Conservation (phyloP, 2,797 vertebrate genomes). For the Siniperca undulata region DNA sequence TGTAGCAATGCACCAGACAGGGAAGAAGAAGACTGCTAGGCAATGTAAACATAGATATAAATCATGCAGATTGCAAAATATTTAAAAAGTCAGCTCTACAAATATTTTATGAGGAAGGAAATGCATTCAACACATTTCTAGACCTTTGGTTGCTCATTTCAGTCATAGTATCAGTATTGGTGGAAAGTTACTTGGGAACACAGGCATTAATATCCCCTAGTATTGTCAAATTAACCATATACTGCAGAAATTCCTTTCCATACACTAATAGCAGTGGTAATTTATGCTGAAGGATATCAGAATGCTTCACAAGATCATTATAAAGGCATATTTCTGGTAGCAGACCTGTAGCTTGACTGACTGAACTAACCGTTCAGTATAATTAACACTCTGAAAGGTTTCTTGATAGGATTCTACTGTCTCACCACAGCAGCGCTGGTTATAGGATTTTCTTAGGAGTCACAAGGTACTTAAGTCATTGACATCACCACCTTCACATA, state of each 20-base stretch:
- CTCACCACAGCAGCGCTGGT: slow-evolving; percentile 25
- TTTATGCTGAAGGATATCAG: slow-evolving; percentile 21
- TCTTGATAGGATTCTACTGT: slow-evolving; percentile 22
- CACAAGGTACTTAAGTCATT: slow-evolving; percentile 63
- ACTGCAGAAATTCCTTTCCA: not conserved
- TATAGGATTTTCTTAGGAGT: slow-evolving; percentile 35
- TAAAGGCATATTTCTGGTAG: slow-evolving; percentile 11
- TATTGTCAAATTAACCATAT: not conserved
- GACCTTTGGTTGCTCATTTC: not conserved
- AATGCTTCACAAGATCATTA: slow-evolving; percentile 8
- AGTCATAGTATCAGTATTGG: not conserved
- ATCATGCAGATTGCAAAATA: not conserved
- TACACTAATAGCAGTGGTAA: not conserved
- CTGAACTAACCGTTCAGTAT: slow-evolving; percentile 26
- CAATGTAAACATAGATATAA: not conserved
- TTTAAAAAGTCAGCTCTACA: not conserved
- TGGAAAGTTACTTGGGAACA: not conserved
- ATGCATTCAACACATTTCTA: slow-evolving; percentile 2
- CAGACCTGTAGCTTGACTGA: slow-evolving; percentile 30
- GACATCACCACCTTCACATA: slow-evolving; percentile 48
- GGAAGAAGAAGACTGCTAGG: not conserved
- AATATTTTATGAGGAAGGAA: not conserved
- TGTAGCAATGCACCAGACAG: not conserved
- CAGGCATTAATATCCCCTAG: not conserved
- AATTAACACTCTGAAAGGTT: slow-evolving; percentile 51